Percentiles rank a stretch among this genome's conserved stretches.
These are phyloP conservation scores for Apis mellifera DNA, from an alignment of 1,140 invertebrate genomes.

Conservation along the genomic window Amel_HAv3.1 CM009934.2:8816001-8816500, in stretches of 20 bases:
- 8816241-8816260: background rate
- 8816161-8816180: too few relatives aligned
- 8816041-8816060: too few relatives aligned
- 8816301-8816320: background rate
- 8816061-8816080: too few relatives aligned
- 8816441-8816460: slow-evolving; percentile 28
- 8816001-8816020: background rate
- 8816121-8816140: too few relatives aligned
- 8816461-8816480: slow-evolving; percentile 29
- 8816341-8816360: background rate
- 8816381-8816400: slow-evolving; percentile 26
- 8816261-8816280: background rate
- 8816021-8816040: background rate
- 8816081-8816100: too few relatives aligned
- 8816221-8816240: too few relatives aligned
- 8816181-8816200: too few relatives aligned
- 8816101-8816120: too few relatives aligned
- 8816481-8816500: background rate
- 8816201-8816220: too few relatives aligned
- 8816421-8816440: slow-evolving; percentile 32
- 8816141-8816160: too few relatives aligned
- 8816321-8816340: background rate
- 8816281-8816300: background rate
- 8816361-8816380: background rate
- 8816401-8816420: slow-evolving; percentile 45